Base-by-base conservation (phyloP, 2,888 invertebrate genomes). In the Tachina fera region DNA sequence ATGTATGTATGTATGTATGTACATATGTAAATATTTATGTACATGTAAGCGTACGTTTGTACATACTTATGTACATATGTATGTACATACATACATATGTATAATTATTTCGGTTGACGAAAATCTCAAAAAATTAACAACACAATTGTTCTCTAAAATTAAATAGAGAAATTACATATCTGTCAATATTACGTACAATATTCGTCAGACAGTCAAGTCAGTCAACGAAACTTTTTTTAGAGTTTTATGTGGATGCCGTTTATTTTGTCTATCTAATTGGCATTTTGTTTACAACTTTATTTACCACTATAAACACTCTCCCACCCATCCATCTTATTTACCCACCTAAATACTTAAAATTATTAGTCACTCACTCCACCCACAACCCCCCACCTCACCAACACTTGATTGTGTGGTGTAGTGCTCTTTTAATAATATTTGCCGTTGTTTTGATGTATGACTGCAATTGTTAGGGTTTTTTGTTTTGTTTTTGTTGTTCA, bases 221-320 rank as follows among this genome's bases (percentile, higher is more conserved):
- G 49, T 39, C 39, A 63, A 56, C 11, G 31, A 74, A 60, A 39
- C 19, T 65, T 56, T 65, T 51, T 47, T 49, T 19, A 16, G 6
- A 31, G 6, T 19, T 68, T 58, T 31, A 31, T n/a, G n/a, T 43
- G n/a, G 4, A 31, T 60, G 68, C 22, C 41, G 14, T 31, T 41
- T 19, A 9, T 43, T 31, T 63, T 61, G 16, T 45, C 16, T 71
- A 53, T 51, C 22, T 53, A 67, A 68, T 75, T 75, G 53, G n/a
- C 39, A 70, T 56, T 82, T 82, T 82, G 82, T 76, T 76, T 77
- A 65, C 65, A 71, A 71, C 71, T 71, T 76, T 58, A 56, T 43
- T 56, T 70, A 49, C 77, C 63, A 43, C 53, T 43, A 75, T 43
- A 75, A 39, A 47, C 39, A 22, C 39, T 49, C 16, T 11, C 41